Conservation (phyloP, 2,113 vertebrate species). For the Coregonus clupeaformis region DNA sequence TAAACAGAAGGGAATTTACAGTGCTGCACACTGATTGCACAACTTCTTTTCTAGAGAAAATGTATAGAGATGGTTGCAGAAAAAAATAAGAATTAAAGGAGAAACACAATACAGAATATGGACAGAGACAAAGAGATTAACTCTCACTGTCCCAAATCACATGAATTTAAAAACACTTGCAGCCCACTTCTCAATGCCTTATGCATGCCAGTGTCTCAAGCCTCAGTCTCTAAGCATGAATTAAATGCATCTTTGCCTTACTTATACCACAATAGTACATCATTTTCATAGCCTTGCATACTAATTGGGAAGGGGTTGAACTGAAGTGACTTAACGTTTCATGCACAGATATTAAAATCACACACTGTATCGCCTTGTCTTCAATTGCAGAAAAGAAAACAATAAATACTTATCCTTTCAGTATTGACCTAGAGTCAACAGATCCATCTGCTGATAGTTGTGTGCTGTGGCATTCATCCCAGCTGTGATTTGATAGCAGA, state of each 20-base stretch:
- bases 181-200: too few species aligned
- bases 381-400: conserved; percentile 8
- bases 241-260: background rate
- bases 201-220: too few species aligned
- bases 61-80: conserved; percentile 27
- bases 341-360: background rate
- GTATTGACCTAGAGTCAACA: conserved; percentile 34
- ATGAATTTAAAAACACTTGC: too few species aligned
- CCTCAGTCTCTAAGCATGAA: too few species aligned
- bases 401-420: background rate
- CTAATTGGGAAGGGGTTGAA: too few species aligned
- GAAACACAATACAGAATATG: conserved; percentile 17
- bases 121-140: background rate
- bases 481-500: conserved; percentile 34
- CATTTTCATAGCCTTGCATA: background rate
- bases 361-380: background rate
- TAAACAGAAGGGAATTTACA: conserved; percentile 70
- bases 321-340: too few species aligned
- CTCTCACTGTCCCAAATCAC: background rate
- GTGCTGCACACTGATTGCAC: conserved; percentile 60
- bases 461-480: conserved; percentile 19
- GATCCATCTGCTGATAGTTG: conserved; percentile 26
- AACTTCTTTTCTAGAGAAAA: conserved; percentile 52
- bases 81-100: conserved; percentile 32
- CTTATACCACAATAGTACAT: conserved; percentile 1